Percentiles rank a stretch among this genome's conserved stretches.
Conservation (phyloP, 2,797 vertebrate genomes). For the Melopsittacus undulatus region DNA sequence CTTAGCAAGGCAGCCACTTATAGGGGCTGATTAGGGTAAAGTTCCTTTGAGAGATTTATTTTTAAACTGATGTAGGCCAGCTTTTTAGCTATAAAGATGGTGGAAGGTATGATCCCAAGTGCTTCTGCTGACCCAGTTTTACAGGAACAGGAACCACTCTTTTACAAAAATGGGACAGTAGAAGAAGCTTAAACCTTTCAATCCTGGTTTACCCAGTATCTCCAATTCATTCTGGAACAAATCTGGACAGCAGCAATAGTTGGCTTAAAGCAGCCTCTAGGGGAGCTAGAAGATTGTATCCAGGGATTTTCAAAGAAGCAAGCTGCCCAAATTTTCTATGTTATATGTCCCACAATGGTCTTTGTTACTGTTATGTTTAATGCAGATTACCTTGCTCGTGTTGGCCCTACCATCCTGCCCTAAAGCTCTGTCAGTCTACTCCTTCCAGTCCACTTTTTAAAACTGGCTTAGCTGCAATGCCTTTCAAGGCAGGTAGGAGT, state of each 20-base stretch:
- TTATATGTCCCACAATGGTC: neutral
- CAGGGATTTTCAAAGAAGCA: neutral
- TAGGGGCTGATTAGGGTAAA: neutral
- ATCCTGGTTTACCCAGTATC: neutral
- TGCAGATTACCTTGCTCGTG: neutral
- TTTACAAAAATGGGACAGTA: constrained; percentile 5
- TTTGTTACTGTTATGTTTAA: neutral
- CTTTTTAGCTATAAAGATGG: constrained; percentile 29
- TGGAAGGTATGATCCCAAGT: constrained; percentile 10
- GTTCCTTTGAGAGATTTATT: constrained; percentile 32
- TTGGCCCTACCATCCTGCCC: neutral
- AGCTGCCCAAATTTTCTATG: neutral
- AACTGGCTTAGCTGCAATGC: neutral
- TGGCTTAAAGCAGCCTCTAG: constrained; percentile 42
- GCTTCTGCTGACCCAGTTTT: constrained; percentile 36
- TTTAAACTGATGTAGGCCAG: constrained; percentile 36
- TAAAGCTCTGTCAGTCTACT: neutral
- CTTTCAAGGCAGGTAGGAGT: neutral
- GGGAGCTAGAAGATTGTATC: constrained; percentile 43
- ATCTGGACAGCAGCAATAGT: neutral
- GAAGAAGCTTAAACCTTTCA: neutral
- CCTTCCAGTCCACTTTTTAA: neutral
- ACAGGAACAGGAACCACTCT: neutral
- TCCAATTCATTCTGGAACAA: neutral
- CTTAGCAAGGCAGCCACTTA: neutral